Evolutionary conservation across 2,888 invertebrate genomes (phyloP).

Genomic region (Metalampra italica): DNA sequence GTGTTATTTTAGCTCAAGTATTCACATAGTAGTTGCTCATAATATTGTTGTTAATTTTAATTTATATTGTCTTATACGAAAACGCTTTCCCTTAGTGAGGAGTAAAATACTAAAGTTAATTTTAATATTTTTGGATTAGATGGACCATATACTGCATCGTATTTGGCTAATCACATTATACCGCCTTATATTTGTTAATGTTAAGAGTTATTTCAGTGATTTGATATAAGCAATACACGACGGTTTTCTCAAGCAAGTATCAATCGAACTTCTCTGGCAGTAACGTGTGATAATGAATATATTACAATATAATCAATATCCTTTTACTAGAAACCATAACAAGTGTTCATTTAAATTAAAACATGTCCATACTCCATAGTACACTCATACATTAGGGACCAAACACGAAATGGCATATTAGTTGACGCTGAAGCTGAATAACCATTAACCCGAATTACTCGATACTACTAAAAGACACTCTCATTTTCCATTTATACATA

Average conservation of each 20-base stretch:
- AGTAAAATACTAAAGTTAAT: constrained; percentile 57
- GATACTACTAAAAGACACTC: constrained; percentile 63
- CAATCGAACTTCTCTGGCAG: neutral
- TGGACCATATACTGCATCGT: constrained; percentile 45
- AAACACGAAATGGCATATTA: constrained; percentile 28
- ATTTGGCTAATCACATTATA: constrained; percentile 24
- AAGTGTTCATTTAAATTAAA: neutral
- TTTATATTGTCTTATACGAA: constrained; percentile 12
- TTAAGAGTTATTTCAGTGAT: neutral
- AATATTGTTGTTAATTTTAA: constrained; percentile 69
- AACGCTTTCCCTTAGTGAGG: constrained; percentile 46
- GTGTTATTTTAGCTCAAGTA: constrained; percentile 74
- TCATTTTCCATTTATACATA: constrained; percentile 42
- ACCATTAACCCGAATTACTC: constrained; percentile 22
- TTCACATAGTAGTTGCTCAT: constrained; percentile 72
- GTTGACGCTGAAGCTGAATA: constrained; percentile 16
- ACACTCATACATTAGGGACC: constrained; percentile 50
- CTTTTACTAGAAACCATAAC: neutral
- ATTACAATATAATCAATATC: too few species aligned
- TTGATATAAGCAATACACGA: neutral
- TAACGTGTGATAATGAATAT: neutral
- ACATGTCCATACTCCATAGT: too few species aligned
- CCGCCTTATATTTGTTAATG: constrained; percentile 1
- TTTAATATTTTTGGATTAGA: constrained; percentile 43
- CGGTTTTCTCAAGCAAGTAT: neutral